Conservation (phyloP, 2,888 invertebrate species). For the Diarsia rubi region DNA sequence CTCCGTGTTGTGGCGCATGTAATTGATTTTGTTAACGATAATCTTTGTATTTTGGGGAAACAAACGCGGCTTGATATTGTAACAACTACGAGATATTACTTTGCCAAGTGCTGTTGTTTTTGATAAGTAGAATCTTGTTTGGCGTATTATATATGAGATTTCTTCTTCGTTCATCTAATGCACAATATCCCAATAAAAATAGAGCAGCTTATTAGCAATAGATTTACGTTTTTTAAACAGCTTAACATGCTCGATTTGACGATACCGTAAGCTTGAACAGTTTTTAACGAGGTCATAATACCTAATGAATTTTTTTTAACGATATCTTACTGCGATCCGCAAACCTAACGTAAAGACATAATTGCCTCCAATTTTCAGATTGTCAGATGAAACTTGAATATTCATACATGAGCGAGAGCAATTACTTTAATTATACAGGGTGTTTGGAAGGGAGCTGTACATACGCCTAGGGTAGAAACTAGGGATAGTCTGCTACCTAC, state of each 20-base stretch:
- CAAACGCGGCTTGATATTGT: conserved; percentile 28
- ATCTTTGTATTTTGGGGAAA: conserved; percentile 36
- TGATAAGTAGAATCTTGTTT: background rate
- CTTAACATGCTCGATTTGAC: background rate
- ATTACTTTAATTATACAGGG: conserved; percentile 7
- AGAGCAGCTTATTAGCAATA: background rate
- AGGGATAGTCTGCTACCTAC: too few species aligned
- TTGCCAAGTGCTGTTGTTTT: background rate
- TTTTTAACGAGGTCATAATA: background rate
- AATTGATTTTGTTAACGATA: conserved; percentile 52
- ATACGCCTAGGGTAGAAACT: too few species aligned
- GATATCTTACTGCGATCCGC: background rate
- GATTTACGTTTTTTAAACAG: background rate
- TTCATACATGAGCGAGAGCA: conserved; percentile 6
- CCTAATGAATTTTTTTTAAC: background rate
- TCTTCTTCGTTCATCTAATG: background rate
- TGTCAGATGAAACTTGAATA: background rate
- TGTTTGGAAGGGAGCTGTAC: too few species aligned
- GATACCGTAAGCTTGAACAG: background rate
- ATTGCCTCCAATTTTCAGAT: background rate
- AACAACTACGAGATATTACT: conserved; percentile 15
- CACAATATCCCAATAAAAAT: too few species aligned
- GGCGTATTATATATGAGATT: background rate
- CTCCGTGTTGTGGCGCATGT: conserved; percentile 36
- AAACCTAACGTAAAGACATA: background rate